Base-by-base conservation (phyloP, 2,113 vertebrate genomes). In the Grallaria varia region DNA sequence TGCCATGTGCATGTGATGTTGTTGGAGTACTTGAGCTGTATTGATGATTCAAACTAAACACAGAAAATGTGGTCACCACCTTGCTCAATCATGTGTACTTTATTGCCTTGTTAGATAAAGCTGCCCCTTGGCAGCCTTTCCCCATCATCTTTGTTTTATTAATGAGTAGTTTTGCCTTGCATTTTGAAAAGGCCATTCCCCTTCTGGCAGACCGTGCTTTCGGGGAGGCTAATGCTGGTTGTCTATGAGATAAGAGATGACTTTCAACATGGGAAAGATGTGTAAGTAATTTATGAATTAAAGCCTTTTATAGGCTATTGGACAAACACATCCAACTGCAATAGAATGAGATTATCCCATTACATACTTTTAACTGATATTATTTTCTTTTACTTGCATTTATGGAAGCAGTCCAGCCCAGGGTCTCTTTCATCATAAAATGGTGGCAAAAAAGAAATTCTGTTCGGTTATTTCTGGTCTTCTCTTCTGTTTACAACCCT, bases 121-220 rank as follows among this genome's bases (percentile, higher is more conserved):
- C 77, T 97, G 94, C 95, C 93, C 93, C 89, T 96, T 96, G 95
- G 94, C 95, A 96, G 93, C 87, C 62, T 95, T 93, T 93, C 66
- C 62, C 66, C 63, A 69, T 89, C 66, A 58, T 95, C 74, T 93
- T 96, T 97, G 91, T 96, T 95, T 95, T 96, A 95, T 96, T 96
- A 96, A 96, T 97, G 91, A 95, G 91, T 76, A 95, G 84, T 91
- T 97, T 94, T 87, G 84, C 84, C 78, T 89, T 97, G 89, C 76
- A 75, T 95, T 90, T 97, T 92, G 84, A 87, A 96, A 78, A 84
- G 81, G 93, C 87, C 66, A 33, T 89, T 95, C 86, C 86, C 92
- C 27, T 92, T 92, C 89, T 97, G 91, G 91, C 94, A 95, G 56
- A 71, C 35, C 6, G 2, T 66, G 44, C 53, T 82, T 94, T 96